Percentiles rank a stretch among this genome's conserved stretches.
Evolutionary conservation across 2,888 invertebrate species (phyloP).

Genomic region (Seira ritae): DNA sequence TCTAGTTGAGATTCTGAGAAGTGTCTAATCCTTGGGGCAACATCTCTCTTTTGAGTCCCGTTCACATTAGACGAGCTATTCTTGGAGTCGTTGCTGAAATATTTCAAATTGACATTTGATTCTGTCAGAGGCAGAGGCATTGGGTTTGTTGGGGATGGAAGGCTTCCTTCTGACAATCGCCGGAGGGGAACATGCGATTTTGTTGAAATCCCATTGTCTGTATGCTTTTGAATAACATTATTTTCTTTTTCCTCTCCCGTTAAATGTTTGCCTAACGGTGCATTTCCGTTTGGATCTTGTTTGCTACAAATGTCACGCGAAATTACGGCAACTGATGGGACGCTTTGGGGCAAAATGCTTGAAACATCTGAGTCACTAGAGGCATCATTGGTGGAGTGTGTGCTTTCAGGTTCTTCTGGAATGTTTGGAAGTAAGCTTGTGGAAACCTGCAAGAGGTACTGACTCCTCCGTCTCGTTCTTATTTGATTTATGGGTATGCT

Average conservation of each 20-base stretch:
- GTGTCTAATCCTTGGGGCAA: slow-evolving; percentile 2
- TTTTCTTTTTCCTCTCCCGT: not conserved
- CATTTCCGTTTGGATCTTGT: not conserved
- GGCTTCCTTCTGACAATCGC: slow-evolving; percentile 45
- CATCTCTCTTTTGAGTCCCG: not conserved
- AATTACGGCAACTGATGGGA: not conserved
- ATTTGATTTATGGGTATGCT: slow-evolving; percentile 17
- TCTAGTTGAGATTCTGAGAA: slow-evolving; percentile 54
- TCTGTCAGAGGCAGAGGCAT: too few species aligned
- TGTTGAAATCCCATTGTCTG: not conserved
- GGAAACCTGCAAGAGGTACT: slow-evolving; percentile 60
- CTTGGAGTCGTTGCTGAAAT: too few species aligned
- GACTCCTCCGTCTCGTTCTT: slow-evolving; percentile 60
- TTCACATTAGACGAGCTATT: not conserved
- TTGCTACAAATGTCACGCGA: too few species aligned
- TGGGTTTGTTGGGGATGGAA: slow-evolving; percentile 10
- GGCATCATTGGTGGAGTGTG: slow-evolving; percentile 48
- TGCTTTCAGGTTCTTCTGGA: slow-evolving; percentile 69
- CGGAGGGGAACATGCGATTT: slow-evolving; percentile 25
- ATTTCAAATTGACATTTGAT: too few species aligned
- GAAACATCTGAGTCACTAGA: slow-evolving; percentile 51
- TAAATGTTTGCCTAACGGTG: not conserved
- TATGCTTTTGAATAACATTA: not conserved
- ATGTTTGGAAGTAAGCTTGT: slow-evolving; percentile 69
- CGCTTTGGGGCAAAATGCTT: not conserved